Percentiles rank a stretch among this genome's conserved stretches.
Conservation (phyloP, 2,113 vertebrate genomes). For the Lepisosteus osseus region DNA sequence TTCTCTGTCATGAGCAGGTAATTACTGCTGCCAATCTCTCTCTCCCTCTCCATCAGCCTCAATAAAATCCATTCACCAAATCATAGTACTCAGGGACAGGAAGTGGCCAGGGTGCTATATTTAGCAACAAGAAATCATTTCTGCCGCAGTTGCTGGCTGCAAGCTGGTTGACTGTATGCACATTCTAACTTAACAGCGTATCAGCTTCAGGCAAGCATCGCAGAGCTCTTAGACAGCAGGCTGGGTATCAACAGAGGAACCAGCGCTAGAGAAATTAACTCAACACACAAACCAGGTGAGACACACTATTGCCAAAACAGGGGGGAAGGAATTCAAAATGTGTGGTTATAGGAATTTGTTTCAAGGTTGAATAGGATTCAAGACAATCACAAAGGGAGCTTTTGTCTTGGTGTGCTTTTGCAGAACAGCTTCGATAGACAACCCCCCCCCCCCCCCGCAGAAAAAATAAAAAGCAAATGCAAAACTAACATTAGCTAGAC, state of each 20-base stretch:
- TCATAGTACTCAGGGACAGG: conserved; percentile 46
- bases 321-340: no score
- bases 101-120: conserved; percentile 69
- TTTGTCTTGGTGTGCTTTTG: no score
- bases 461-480: no score
- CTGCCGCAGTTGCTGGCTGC: not conserved
- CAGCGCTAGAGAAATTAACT: not conserved
- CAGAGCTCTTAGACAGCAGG: not conserved
- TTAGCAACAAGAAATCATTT: conserved; percentile 64
- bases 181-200: conserved; percentile 27
- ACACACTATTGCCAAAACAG: not conserved
- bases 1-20: rapidly evolving
- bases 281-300: not conserved
- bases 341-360: no score
- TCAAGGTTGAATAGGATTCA: no score
- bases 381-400: no score
- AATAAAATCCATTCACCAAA: conserved; percentile 35
- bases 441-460: no score
- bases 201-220: not conserved
- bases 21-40: conserved; percentile 18
- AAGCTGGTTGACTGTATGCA: conserved; percentile 37
- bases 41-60: conserved; percentile 37
- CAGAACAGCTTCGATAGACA: no score
- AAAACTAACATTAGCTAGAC: no score
- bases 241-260: not conserved